Conservation (phyloP, 2,888 invertebrate species). For the Luperina testacea region DNA sequence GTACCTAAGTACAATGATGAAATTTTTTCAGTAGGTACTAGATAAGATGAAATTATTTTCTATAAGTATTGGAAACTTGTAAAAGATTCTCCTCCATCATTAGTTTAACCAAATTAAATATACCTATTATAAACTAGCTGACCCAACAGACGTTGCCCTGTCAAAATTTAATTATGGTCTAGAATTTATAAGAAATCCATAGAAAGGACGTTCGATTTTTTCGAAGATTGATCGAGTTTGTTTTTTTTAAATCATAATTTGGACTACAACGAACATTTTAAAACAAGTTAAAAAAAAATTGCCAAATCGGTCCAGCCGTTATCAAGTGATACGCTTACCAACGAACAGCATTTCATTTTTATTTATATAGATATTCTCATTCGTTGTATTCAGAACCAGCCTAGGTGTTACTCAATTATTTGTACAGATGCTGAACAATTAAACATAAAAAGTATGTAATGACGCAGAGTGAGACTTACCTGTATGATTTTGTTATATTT, state of each 20-base stretch:
- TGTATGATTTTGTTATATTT: neutral
- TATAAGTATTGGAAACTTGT: neutral
- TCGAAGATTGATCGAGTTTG: neutral
- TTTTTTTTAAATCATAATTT: neutral
- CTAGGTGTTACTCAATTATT: neutral
- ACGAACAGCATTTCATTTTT: neutral
- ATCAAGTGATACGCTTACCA: neutral
- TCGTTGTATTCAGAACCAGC: neutral
- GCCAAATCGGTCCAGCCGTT: neutral
- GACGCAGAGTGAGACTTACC: no score
- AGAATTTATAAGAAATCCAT: neutral
- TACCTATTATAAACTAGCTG: neutral
- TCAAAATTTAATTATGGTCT: neutral
- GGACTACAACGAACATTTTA: neutral
- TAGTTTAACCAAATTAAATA: neutral
- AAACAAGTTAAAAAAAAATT: neutral
- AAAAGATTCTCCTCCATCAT: neutral
- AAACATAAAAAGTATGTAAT: neutral
- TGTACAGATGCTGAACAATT: slow-evolving; percentile 4
- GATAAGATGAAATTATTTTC: neutral
- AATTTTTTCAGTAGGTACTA: no score
- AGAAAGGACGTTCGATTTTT: neutral
- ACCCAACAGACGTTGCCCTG: neutral
- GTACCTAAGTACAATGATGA: no score
- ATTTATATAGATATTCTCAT: neutral